Evolutionary conservation across 92 coral and sea anemone species (phyloP), one percentile per base, ranked within the genome.

Genomic region (Umimayanthus kanabou): DNA sequence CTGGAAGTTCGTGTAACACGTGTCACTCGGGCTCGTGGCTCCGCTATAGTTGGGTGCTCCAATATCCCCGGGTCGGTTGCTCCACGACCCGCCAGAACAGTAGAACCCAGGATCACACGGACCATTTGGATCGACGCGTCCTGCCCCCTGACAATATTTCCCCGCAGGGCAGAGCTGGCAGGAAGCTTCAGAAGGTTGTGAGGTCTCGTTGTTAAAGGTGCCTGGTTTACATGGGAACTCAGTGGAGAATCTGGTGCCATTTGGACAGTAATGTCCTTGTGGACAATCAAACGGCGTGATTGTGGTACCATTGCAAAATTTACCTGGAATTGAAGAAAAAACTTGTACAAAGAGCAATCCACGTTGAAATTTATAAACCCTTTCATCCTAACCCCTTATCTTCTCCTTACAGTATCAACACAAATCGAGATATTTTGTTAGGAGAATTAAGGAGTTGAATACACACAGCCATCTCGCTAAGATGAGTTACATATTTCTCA

Each of bases 161-260:
- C 99, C 99, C 2, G 99, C 94, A 74, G 95, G 97, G 84, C 99
- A 97, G 40, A 90, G 94, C 72, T 92, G 88, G 71, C 99, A 97
- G 0, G 98, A 91, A 22, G 83, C 85, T 77, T 79, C 93, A 8
- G 96, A 91, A 2, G 98, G 89, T 67, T 97, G 99, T 14, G 90
- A 91, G n/a, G 99, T 95, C 37, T 90, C 88, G 85, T 97, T 97
- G 87, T 97, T 97, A 85, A 90, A 97, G 11, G 99, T 92, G 28
- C 99, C 99, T 47, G 98, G 97, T 73, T 91, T 92, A 80, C 99
- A 97, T 13, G 96, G 97, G 82, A 90, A 90, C 78, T 97, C 93
- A 0, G 94, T 94, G 85, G 95, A 90, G 75, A 90, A 94, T 55
- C 84, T 88, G 72, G 99, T 95, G 76, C 96, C 97, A 49, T 87